These are phyloP conservation scores for Nemotelus pantherinus DNA, from an alignment of 2,888 invertebrate species.

Conservation along the genomic window DNA sequence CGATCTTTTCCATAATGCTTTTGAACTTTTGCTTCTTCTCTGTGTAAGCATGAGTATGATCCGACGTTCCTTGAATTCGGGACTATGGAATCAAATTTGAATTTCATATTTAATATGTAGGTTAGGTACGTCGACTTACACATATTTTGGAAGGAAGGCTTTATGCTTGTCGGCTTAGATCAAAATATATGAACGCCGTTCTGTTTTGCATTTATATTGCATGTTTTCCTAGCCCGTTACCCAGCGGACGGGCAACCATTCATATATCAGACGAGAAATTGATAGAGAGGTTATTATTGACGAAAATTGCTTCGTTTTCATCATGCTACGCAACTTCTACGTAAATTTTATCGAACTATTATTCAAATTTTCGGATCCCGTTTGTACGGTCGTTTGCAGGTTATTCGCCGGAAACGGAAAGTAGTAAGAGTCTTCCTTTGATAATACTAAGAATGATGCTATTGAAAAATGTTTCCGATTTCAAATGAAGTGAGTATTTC, in stretches of 20 bases:
- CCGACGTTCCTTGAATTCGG: neutral
- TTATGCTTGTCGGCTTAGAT: slow-evolving; percentile 3
- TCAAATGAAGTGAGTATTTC: too few relatives aligned
- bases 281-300: neutral
- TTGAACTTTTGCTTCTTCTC: too few relatives aligned
- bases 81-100: slow-evolving; percentile 2
- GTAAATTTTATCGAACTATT: slow-evolving; percentile 2
- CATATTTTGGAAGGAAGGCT: neutral
- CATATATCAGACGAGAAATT: slow-evolving; percentile 6
- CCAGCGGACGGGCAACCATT: neutral
- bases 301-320: slow-evolving; percentile 11
- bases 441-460: too few relatives aligned
- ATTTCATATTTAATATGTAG: neutral
- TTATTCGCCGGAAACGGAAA: too few relatives aligned
- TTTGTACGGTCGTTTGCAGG: neutral
- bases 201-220: slow-evolving; percentile 23
- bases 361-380: slow-evolving; percentile 5
- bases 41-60: too few relatives aligned
- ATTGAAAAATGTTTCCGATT: too few relatives aligned
- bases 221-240: neutral
- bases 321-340: neutral
- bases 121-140: neutral
- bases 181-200: slow-evolving; percentile 13
- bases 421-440: too few relatives aligned
- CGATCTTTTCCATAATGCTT: too few relatives aligned